phyloP scores from a whole-genome alignment of 2,797 vertebrate genomes.

The Oreochromis mossambicus region DNA sequence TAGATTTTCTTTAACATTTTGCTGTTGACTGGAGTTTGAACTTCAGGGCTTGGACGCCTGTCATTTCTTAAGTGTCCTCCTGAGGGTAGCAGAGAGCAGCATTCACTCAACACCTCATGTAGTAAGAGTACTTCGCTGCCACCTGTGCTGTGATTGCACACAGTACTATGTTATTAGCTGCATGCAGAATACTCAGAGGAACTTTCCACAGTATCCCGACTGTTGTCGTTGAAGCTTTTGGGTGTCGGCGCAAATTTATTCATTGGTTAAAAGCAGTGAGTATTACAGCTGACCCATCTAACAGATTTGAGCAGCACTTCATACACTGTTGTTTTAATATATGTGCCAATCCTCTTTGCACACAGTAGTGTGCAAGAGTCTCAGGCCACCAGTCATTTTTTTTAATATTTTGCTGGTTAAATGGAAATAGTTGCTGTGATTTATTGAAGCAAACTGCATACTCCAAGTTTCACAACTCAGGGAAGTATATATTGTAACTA shows the following conservation, averaged over 20 bases:
- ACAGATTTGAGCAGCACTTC: background rate
- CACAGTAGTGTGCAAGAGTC: background rate
- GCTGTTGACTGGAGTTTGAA: background rate
- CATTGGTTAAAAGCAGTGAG: rapidly evolving
- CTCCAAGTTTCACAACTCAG: background rate
- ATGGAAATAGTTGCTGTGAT: background rate
- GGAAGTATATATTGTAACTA: background rate
- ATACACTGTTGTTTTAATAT: background rate
- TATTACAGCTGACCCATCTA: background rate
- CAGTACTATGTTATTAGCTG: rapidly evolving
- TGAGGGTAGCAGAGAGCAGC: background rate
- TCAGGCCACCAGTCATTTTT: background rate
- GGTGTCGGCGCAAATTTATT: background rate
- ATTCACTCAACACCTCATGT: background rate
- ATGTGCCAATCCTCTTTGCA: background rate
- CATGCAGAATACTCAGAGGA: background rate
- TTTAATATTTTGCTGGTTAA: background rate
- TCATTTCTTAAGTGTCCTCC: background rate
- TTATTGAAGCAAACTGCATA: background rate
- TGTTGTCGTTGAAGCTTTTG: background rate
- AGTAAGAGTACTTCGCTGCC: background rate
- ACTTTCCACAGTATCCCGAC: background rate
- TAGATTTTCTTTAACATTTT: conserved; percentile 38
- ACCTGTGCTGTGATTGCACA: rapidly evolving
- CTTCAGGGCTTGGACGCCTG: background rate